These are phyloP conservation scores for Acrocephalus kingi DNA, from an alignment of 2,113 vertebrate species.

Conservation along the genomic window DNA sequence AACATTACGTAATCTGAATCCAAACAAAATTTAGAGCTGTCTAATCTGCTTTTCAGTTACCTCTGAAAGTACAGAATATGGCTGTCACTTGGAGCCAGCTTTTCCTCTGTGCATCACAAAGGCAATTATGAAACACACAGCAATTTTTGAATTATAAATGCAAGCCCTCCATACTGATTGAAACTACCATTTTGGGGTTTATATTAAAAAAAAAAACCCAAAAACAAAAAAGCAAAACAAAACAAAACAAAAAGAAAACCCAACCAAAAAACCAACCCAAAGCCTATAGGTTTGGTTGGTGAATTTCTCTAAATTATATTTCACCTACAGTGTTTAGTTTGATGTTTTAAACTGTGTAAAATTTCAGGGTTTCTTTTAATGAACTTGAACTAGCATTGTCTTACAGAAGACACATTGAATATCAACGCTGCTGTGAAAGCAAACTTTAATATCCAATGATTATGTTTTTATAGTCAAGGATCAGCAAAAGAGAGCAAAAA, in stretches of 20 bases:
- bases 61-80: neutral
- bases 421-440: neutral
- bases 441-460: neutral
- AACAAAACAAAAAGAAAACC: too few species aligned
- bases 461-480: neutral
- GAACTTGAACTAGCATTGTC: neutral
- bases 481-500: conserved; percentile 22
- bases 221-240: too few species aligned
- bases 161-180: neutral
- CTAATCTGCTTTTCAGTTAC: neutral
- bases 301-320: neutral
- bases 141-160: neutral
- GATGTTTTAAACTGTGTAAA: neutral
- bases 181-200: neutral
- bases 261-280: neutral
- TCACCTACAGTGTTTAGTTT: neutral
- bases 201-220: neutral
- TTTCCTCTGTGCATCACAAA: neutral
- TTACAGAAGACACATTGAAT: neutral
- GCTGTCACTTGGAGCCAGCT: neutral
- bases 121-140: neutral
- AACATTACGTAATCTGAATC: neutral
- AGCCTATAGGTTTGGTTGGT: neutral
- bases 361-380: neutral
- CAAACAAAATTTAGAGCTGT: neutral